These are phyloP conservation scores for Lepidurus apus DNA, from an alignment of 1,140 invertebrate genomes.

Conservation along the genomic window DNA sequence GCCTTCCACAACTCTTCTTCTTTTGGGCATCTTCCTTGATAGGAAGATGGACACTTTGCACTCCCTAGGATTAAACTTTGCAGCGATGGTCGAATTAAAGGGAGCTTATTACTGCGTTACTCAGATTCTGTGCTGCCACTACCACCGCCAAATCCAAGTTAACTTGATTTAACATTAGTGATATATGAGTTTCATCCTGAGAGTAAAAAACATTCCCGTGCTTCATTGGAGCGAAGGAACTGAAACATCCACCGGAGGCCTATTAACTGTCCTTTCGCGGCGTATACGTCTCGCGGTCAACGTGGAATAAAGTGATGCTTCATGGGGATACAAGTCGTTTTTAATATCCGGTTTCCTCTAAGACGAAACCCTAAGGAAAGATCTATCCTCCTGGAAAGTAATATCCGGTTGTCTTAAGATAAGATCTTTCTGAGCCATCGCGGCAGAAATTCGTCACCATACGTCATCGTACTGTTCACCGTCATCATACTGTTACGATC, in stretches of 20 bases:
- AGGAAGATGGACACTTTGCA: background rate
- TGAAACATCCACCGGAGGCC: background rate
- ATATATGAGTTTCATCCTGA: background rate
- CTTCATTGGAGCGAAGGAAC: background rate
- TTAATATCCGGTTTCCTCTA: constrained; percentile 12
- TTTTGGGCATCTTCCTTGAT: background rate
- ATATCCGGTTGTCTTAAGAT: constrained; percentile 11
- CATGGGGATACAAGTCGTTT: background rate
- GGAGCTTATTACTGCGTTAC: background rate
- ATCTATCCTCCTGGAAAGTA: background rate
- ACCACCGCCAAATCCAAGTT: too few relatives aligned
- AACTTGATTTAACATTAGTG: too few relatives aligned
- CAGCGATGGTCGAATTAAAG: background rate
- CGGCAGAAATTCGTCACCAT: too few relatives aligned
- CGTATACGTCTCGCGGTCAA: background rate
- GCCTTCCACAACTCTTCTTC: background rate
- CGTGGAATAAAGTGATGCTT: constrained; percentile 7
- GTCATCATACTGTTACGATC: too few relatives aligned
- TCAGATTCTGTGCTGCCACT: background rate
- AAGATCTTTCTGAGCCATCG: background rate
- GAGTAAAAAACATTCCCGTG: background rate
- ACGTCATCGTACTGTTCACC: too few relatives aligned
- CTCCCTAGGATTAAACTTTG: background rate
- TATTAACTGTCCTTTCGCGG: background rate
- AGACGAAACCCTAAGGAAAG: background rate